Percentiles rank a stretch among this genome's conserved stretches.
These are phyloP conservation scores for Eueremaeus valkanovi DNA, from an alignment of 2,888 invertebrate species.

Conservation along the genomic window DNA sequence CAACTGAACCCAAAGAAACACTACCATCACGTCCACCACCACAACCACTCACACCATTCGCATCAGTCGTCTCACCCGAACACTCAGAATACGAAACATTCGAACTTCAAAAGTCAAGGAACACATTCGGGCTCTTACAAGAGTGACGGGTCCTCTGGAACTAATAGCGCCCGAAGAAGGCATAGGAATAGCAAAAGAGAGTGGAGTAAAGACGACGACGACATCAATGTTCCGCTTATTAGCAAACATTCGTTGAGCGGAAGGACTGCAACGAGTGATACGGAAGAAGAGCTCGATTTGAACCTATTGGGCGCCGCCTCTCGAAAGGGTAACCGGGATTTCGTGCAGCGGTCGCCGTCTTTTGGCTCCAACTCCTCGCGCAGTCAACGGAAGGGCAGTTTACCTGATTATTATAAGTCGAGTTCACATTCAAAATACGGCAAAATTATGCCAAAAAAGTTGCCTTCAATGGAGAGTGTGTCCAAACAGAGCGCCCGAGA, in stretches of 20 bases:
- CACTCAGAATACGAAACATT: neutral
- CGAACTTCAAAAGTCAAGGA: constrained; percentile 12
- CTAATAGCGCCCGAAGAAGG: constrained; percentile 27
- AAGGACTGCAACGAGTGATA: constrained; percentile 21
- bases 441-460: constrained; percentile 17
- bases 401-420: constrained; percentile 40
- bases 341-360: neutral
- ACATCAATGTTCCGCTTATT: constrained; percentile 29
- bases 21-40: constrained; percentile 12
- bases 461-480: constrained; percentile 36
- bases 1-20: neutral
- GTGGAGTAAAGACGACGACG: constrained; percentile 14
- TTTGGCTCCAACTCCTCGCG: constrained; percentile 21
- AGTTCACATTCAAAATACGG: constrained; percentile 31
- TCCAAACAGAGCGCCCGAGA: neutral
- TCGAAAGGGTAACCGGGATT: neutral
- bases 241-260: neutral
- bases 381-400: constrained; percentile 30
- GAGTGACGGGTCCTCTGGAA: constrained; percentile 23
- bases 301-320: constrained; percentile 8
- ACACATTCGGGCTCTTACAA: constrained; percentile 19
- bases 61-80: neutral
- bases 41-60: neutral
- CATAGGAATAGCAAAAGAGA: constrained; percentile 13
- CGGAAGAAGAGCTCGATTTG: constrained; percentile 20